Evolutionary conservation across 1,140 invertebrate genomes (phyloP).

Genomic region (Lucilia cuprina): DNA sequence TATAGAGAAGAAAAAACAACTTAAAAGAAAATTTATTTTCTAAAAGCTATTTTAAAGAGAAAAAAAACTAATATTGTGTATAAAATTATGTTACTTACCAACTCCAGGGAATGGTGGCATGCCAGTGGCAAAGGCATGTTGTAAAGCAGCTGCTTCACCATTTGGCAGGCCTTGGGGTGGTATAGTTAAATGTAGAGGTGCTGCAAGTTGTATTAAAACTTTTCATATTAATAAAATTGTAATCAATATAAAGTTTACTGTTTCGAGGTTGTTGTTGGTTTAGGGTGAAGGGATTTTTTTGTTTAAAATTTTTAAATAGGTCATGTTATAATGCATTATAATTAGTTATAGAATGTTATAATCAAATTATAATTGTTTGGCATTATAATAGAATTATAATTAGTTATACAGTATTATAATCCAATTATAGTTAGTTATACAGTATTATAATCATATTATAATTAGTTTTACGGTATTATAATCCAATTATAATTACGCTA

Average conservation of each 20-base stretch:
- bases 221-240: neutral
- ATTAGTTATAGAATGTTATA: too few species aligned
- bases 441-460: too few species aligned
- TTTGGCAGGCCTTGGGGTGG: constrained; percentile 88
- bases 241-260: neutral
- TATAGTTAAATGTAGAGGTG: constrained; percentile 72
- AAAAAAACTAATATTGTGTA: neutral
- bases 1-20: neutral
- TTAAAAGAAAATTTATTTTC: neutral
- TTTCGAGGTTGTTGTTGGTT: too few species aligned
- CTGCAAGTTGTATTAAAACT: constrained; percentile 39
- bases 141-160: constrained; percentile 85
- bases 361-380: too few species aligned
- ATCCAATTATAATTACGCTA: too few species aligned
- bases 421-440: too few species aligned
- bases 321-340: too few species aligned
- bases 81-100: constrained; percentile 71
- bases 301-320: too few species aligned
- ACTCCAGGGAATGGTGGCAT: constrained; percentile 91
- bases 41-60: neutral
- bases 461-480: too few species aligned
- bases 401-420: too few species aligned
- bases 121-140: constrained; percentile 79
- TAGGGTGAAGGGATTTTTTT: too few species aligned
- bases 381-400: too few species aligned